Conservation (phyloP, 2,113 vertebrate species). For the Thunnus maccoyii region DNA sequence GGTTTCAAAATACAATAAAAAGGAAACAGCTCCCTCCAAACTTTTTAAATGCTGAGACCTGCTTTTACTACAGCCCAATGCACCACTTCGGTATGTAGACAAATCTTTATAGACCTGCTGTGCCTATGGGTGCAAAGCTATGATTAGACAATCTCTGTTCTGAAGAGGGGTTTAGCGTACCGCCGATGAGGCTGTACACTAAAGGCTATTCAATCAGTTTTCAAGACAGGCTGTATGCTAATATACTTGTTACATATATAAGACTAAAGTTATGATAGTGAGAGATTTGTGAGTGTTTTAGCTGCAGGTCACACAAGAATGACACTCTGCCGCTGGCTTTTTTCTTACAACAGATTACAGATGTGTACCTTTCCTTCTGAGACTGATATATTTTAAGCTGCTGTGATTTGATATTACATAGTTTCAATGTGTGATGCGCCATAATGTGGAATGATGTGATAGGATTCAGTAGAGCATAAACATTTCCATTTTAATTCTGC, state of each 20-base stretch:
- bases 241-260: neutral
- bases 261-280: neutral
- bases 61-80: too few species aligned
- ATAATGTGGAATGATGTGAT: constrained; percentile 59
- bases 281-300: constrained; percentile 3
- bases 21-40: too few species aligned
- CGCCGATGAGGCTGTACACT: too few species aligned
- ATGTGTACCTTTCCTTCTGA: constrained; percentile 9
- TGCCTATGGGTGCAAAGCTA: too few species aligned
- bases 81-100: too few species aligned
- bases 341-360: neutral
- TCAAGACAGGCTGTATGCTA: neutral
- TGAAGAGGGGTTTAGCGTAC: too few species aligned
- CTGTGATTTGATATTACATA: constrained; percentile 39
- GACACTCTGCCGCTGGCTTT: neutral
- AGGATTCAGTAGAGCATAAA: constrained; percentile 61
- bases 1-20: too few species aligned
- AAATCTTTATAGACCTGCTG: too few species aligned
- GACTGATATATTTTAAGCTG: constrained; percentile 29
- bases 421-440: constrained; percentile 30
- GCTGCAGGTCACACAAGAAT: neutral
- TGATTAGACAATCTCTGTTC: too few species aligned
- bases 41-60: too few species aligned
- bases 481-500: constrained; percentile 44
- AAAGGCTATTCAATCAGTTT: too few species aligned